Evolutionary conservation across 2,888 invertebrate genomes (phyloP), one percentile per base, ranked within the genome.

Genomic region (Pseudococcus jackbeardsleyi): DNA sequence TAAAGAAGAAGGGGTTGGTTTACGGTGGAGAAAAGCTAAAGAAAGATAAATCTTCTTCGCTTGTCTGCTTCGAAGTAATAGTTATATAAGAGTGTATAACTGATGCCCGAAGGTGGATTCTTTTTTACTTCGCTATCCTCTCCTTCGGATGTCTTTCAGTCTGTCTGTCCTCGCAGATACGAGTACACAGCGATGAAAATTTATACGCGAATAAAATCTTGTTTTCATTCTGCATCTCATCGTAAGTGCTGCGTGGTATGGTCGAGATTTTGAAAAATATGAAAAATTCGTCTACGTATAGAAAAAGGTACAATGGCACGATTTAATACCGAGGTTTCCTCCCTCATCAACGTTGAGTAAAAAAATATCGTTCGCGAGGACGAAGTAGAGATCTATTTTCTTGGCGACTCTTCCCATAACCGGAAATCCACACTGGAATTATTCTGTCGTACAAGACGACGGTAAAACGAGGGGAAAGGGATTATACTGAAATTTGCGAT

Each of bases 31-130:
- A 59, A 72, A 72, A 26, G 11, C 26, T 12, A 72, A 72, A 72
- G 12, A 33, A 33, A 72, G 68, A 72, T 72, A 72, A 72, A 72
- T 72, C 68, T 72, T 72, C 11, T 33, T 72, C 68, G 68, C 68
- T 72, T 72, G 68, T 72, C 68, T 72, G 68, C 68, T 72, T 72
- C 68, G 68, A 72, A 72, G 68, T 72, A 72, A 72, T 72, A 72
- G 68, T 72, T 59, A 59, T 72, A 72, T 72, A 72, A 72, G 68
- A 72, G 26, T 72, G 33, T 72, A 72, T 33, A 33, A 72, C 68
- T 72, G 68, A 72, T 72, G 68, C 68, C 68, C 68, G 68, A 72
- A 72, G 68, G 26, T 72, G 68, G 12, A 72, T 33, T 33, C 15
- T 33, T 33, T 72, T 19, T 59, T 33, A 33, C 26, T 6, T 59